Evolutionary conservation across 2,113 vertebrate species (phyloP).

Genomic region (Ceuthmochares aereus): DNA sequence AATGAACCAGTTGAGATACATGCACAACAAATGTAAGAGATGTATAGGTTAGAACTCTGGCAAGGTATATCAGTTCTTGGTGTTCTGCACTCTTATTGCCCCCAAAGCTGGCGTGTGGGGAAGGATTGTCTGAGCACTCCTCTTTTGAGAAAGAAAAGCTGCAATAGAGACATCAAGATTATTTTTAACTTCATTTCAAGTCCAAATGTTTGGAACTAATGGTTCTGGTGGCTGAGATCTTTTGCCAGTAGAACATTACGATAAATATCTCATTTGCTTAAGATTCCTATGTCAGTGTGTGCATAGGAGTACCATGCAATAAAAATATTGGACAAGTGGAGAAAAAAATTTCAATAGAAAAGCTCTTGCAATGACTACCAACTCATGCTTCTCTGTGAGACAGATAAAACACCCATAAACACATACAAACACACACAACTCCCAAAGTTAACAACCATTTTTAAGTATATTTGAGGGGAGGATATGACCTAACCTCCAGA

Average conservation of each 20-base stretch:
- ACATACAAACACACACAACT: not conserved
- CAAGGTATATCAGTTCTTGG: not conserved
- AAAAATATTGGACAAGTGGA: not conserved
- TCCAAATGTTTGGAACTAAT: not conserved
- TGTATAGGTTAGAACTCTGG: not conserved
- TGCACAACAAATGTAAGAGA: not conserved
- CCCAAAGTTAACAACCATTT: not conserved
- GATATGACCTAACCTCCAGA: not conserved
- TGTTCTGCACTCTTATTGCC: not conserved
- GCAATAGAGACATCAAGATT: not conserved
- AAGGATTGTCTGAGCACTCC: not conserved
- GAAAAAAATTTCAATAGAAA: not conserved
- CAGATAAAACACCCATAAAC: not conserved
- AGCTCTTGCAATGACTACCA: not conserved
- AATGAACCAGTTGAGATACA: not conserved
- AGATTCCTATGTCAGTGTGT: not conserved
- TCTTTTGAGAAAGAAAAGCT: not conserved
- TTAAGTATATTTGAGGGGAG: not conserved
- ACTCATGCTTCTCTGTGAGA: not conserved
- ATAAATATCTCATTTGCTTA: not conserved
- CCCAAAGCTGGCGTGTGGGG: not conserved
- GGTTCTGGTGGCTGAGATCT: not conserved
- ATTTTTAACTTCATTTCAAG: not conserved
- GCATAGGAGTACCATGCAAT: not conserved
- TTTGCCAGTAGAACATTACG: not conserved